Base-by-base conservation (phyloP, 2,888 invertebrate genomes). In the Steinernema hermaphroditum region DNA sequence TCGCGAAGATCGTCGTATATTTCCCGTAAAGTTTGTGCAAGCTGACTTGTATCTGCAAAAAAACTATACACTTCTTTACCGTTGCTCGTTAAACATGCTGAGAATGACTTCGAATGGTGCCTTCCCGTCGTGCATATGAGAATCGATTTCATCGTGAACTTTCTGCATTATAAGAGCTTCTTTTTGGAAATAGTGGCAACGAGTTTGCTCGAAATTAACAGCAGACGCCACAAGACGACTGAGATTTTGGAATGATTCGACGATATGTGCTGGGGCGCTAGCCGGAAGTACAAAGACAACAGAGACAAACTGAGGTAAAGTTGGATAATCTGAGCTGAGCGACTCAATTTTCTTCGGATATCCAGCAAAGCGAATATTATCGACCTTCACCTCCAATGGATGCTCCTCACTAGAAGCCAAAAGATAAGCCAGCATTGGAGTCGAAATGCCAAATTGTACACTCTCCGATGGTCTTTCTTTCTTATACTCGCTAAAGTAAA, bases 281-380 rank as follows among this genome's bases (percentile, higher is more conserved):
- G 78, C 76, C 68, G 78, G 80, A 41, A 83, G 72, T 9, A 80
- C 80, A 54, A 83, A 83, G 14, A 80, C 75, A 12, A 83, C 80
- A 32, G 79, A 74, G 29, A 80, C 62, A 29, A 62, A 62, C 57
- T 70, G 34, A 43, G 73, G 71, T 34, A 70, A 34, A 68, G 46
- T 37, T n/a, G 32, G 24, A 62, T 68, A 34, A 68, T 68, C 8
- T 43, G 62, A 8, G 34, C 46, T 32, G 22, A 78, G 22, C 68
- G 71, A 68, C 29, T 68, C 68, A 54, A 78, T 73, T 19, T 72
- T 69, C 78, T 77, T 80, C 4, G 83, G 82, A 71, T 76, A 81
- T 14, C 81, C 83, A 14, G 80, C 83, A 71, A 81, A 84, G 44
- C 83, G 74, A 46, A 78, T 75, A 37, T 80, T 82, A 74, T 84